A percentile compares a stretch with the other conserved stretches of the same genome.
Conservation (phyloP, 2,113 vertebrate genomes). For the Zapus hudsonius region DNA sequence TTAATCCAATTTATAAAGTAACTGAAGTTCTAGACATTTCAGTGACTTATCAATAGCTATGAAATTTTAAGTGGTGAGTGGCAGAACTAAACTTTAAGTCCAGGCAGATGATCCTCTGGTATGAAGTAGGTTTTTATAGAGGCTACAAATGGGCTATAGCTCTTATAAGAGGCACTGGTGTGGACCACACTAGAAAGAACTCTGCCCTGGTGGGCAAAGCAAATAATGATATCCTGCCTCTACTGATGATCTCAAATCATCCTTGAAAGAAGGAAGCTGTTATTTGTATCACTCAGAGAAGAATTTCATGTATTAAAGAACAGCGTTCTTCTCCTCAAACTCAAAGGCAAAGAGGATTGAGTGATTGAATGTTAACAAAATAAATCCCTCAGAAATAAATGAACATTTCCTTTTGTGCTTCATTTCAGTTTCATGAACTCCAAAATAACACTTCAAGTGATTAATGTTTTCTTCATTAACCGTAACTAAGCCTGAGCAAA, state of each 20-base stretch:
- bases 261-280: not conserved
- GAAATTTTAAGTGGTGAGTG: not conserved
- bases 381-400: slow-evolving; percentile 84
- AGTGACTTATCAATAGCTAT: not conserved
- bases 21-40: not conserved
- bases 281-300: not conserved
- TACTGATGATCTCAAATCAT: not conserved
- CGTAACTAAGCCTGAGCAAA: slow-evolving; percentile 78
- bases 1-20: not conserved
- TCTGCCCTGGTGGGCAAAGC: accelerated
- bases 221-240: too few species aligned
- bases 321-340: slow-evolving; percentile 10
- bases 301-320: slow-evolving; percentile 22
- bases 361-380: slow-evolving; percentile 82
- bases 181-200: not conserved
- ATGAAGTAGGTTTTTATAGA: not conserved
- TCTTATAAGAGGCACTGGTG: not conserved
- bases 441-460: slow-evolving; percentile 84
- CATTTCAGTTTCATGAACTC: slow-evolving; percentile 83
- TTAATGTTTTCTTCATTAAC: slow-evolving; percentile 86
- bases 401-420: slow-evolving; percentile 84
- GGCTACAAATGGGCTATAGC: not conserved
- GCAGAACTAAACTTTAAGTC: not conserved
- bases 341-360: slow-evolving; percentile 66
- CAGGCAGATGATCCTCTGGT: not conserved